Evolutionary conservation across 2,888 invertebrate species (phyloP), one percentile per base, ranked within the genome.

Genomic region (Aphelenchoides bicaudatus): DNA sequence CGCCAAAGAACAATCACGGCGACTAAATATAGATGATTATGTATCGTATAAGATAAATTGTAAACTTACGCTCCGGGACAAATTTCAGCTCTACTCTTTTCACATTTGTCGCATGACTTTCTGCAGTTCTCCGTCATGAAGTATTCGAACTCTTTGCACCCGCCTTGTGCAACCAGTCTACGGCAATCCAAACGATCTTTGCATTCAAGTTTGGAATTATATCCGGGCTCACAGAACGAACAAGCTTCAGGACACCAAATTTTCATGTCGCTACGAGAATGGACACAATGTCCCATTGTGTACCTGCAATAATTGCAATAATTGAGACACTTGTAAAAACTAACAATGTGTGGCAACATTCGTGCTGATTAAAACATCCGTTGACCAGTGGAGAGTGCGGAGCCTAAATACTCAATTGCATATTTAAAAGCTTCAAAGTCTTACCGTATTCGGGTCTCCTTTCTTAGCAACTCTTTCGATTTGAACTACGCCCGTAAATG

Each of bases 181-280:
- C 58, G 60, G 50, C 70, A 70, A 34, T 67, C 59, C 4, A 58
- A 34, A 23, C 67, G 59, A 47, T 69, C 70, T 1, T 57, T 29
- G 52, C 68, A 69, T 48, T 65, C 65, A n/a, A 21, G 21, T 13
- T 54, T 50, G 3, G 67, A 25, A 31, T 65, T 57, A 46, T 68
- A 70, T 23, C 61, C 60, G 4, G 68, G 66, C 27, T 53, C 58
- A 37, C 71, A 74, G 30, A 62, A 58, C n/a, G 56, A 47, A 61
- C 74, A 74, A 0, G 67, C 66, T 2, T 72, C 72, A 30, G 70
- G 70, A 52, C 74, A 74, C 71, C 69, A 73, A 27, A 63, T 63
- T 25, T 55, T 59, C 73, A 74, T 72, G 56, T 74, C 73, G 2
- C 61, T 61, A 6, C 62, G 63, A 49, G 74, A 72, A 39, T 57